Evolutionary conservation across 2,888 invertebrate species (phyloP), one percentile per base, ranked within the genome.

Genomic region (Drosophila quinaria): DNA sequence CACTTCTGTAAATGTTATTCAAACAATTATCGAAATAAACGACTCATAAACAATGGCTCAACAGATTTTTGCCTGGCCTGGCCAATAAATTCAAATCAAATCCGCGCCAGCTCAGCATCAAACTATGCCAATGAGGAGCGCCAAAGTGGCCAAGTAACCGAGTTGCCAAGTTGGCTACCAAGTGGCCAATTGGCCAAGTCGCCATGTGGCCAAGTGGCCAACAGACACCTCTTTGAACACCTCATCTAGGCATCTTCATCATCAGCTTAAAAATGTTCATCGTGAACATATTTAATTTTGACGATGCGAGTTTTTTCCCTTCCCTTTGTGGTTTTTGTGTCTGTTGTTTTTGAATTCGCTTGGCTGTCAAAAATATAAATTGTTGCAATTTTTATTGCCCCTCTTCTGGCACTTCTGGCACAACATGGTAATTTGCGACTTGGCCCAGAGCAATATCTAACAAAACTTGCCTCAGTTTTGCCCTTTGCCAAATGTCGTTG

Each of bases 341-440:
- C 33, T 42, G 31, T 25, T 33, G 8, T 47, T 33, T 4, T 35
- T 35, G 13, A 49, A 41, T 49, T 87, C 80, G 80, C 69, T 78
- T 77, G 73, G 73, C 89, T 86, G 90, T 90, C 89, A 84, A 70
- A 77, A 70, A 72, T 81, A 80, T 84, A 87, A 86, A 90, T 87
- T 78, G 88, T 78, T 73, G 89, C 83, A 78, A 78, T 87, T 87
- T 63, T 80, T 79, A 70, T 75, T 62, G 64, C 37, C 74, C 69
- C 74, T 78, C 74, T 74, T 80, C 62, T 49, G 22, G 58, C 79
- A 46, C 47, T 8, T n/a, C n/a, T n/a, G n/a, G n/a, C n/a, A 35
- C 68, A 60, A 64, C 41, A 74, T 70, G 70, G 63, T 74, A 79
- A 77, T 78, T 62, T 65, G 50, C 4, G 22, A 15, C 22, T 35